These are phyloP conservation scores for Ectropis grisescens DNA, from an alignment of 1,140 invertebrate genomes.

Conservation along the genomic window DNA sequence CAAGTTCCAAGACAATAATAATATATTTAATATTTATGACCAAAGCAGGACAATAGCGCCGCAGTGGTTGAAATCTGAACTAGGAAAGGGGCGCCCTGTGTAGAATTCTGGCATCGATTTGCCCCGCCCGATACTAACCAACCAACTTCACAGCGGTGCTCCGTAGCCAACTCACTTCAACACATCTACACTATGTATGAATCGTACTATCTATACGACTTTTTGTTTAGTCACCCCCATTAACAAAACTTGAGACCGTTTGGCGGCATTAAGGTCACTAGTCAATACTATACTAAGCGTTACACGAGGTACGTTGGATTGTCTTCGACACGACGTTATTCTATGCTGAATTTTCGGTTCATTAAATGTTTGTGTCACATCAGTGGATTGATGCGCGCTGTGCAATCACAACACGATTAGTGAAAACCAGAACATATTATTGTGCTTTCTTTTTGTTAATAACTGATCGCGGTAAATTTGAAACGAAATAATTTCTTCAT, in stretches of 20 bases:
- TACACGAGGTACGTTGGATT: slow-evolving; percentile 14
- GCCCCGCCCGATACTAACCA: slow-evolving; percentile 20
- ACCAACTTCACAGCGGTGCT: slow-evolving; percentile 28
- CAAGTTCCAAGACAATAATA: no score
- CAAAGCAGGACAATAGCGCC: slow-evolving; percentile 33
- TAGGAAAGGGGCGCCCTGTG: slow-evolving; percentile 20
- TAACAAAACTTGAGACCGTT: slow-evolving; percentile 33
- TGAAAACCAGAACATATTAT: slow-evolving; percentile 7
- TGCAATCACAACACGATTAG: slow-evolving; percentile 5
- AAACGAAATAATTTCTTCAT: no score
- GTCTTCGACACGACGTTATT: slow-evolving; percentile 6
- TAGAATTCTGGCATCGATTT: slow-evolving; percentile 42
- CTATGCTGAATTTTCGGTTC: slow-evolving; percentile 6
- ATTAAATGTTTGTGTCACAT: slow-evolving; percentile 9
- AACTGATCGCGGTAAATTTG: slow-evolving; percentile 14
- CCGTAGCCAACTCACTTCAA: slow-evolving; percentile 41
- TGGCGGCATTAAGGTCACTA: slow-evolving; percentile 29
- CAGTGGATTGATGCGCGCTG: slow-evolving; percentile 6
- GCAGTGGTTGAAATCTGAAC: slow-evolving; percentile 22
- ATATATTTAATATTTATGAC: no score
- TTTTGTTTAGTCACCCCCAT: slow-evolving; percentile 49
- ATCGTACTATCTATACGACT: slow-evolving; percentile 54
- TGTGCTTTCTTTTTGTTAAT: slow-evolving; percentile 19
- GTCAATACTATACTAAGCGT: slow-evolving; percentile 8
- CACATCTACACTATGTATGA: slow-evolving; percentile 44